Evolutionary conservation across 2,797 vertebrate species (phyloP).

Genomic region (Gallinago solitaria): DNA sequence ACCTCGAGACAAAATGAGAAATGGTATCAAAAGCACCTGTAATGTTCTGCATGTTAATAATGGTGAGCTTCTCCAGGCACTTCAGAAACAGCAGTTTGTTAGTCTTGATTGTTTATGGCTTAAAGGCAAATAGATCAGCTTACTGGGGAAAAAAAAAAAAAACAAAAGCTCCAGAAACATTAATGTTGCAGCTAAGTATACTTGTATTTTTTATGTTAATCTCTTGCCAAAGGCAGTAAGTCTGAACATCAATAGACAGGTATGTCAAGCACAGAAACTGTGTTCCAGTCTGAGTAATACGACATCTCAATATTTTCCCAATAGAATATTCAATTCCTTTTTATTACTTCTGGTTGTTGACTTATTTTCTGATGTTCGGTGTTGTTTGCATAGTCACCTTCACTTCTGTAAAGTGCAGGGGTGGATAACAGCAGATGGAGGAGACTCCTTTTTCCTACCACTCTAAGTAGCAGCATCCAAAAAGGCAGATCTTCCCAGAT

Average conservation of each 20-base stretch:
- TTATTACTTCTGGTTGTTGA: neutral
- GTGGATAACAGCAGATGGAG: neutral
- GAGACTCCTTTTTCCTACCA: neutral
- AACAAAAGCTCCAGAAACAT: neutral
- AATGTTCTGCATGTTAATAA: constrained; percentile 9
- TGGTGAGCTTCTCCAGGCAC: constrained; percentile 1
- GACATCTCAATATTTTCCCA: neutral
- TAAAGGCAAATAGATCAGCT: constrained; percentile 33
- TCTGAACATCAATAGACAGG: constrained; percentile 11
- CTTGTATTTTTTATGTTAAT: constrained; percentile 17
- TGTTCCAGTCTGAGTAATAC: neutral
- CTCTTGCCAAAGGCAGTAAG: neutral
- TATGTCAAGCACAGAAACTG: neutral
- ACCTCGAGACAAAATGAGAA: constrained; percentile 37
- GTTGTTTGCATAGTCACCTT: neutral
- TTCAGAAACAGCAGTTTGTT: constrained; percentile 34
- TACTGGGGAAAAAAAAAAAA: neutral
- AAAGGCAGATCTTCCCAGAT: neutral
- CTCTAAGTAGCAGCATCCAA: neutral
- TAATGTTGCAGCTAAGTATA: constrained; percentile 10
- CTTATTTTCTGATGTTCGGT: neutral
- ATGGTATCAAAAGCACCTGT: neutral
- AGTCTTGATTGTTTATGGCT: constrained; percentile 32
- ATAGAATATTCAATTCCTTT: neutral
- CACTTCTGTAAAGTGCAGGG: neutral